Evolutionary conservation across 1,140 invertebrate genomes (phyloP).

Genomic region (Palaemon carinicauda): DNA sequence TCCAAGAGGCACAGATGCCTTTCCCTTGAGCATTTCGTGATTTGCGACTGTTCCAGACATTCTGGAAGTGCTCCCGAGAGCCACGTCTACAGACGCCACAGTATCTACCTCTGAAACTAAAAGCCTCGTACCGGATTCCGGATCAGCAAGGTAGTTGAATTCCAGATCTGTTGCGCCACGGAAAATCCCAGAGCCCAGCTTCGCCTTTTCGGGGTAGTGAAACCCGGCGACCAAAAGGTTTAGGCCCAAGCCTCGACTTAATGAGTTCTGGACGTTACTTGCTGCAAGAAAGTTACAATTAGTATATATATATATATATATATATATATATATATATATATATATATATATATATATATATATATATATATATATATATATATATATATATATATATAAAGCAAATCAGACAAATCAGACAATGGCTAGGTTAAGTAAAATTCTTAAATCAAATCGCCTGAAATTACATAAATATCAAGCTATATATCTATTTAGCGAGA

Average conservation of each 20-base stretch:
- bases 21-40: too few relatives aligned
- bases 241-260: conserved; percentile 68
- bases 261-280: conserved; percentile 68
- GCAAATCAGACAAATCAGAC: too few relatives aligned
- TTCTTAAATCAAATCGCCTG: too few relatives aligned
- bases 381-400: neutral
- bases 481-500: too few relatives aligned
- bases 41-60: too few relatives aligned
- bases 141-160: conserved; percentile 62
- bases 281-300: conserved; percentile 61
- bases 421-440: too few relatives aligned
- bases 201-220: conserved; percentile 67
- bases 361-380: neutral
- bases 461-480: too few relatives aligned
- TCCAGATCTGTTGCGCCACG: conserved; percentile 65
- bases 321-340: neutral
- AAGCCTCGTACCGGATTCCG: conserved; percentile 40
- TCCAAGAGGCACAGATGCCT: too few relatives aligned
- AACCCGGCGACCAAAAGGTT: conserved; percentile 71
- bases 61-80: neutral
- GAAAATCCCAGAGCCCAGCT: conserved; percentile 72
- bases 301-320: neutral
- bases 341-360: neutral
- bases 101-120: conserved; percentile 45
- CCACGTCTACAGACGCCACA: neutral